Conservation (phyloP, 2,797 vertebrate genomes). For the Fratercula arctica region DNA sequence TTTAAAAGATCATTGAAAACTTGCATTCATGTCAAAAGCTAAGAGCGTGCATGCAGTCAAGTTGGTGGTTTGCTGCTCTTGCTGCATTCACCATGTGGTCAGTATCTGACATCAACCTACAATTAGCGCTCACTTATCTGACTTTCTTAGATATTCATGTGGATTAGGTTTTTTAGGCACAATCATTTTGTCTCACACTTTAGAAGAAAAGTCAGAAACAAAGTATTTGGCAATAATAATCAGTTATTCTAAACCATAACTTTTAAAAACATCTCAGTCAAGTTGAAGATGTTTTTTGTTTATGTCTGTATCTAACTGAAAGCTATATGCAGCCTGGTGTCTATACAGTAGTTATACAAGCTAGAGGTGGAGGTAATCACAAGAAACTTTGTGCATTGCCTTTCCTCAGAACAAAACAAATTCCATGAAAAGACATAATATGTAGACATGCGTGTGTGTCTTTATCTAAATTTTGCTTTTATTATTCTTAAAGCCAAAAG, state of each 20-base stretch:
- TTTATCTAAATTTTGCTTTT: background rate
- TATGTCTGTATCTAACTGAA: background rate
- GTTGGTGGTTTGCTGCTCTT: background rate
- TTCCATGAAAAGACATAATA: background rate
- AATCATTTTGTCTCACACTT: background rate
- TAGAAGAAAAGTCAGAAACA: background rate
- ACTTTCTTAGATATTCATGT: background rate
- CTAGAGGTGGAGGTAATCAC: no score
- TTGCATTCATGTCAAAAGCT: background rate
- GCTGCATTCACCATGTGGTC: background rate
- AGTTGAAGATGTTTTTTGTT: background rate
- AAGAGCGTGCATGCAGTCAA: background rate
- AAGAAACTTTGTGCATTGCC: rapidly evolving
- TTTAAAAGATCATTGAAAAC: background rate
- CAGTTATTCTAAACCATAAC: background rate
- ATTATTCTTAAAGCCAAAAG: background rate
- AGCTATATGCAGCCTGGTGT: background rate
- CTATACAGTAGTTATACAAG: background rate
- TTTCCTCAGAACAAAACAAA: background rate
- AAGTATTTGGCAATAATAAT: background rate
- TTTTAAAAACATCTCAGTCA: background rate
- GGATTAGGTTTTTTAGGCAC: background rate
- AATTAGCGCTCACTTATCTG: background rate
- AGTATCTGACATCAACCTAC: background rate
- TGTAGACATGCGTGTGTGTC: background rate